Conservation (phyloP, 2,888 invertebrate species). For the Aphodius sticticus region DNA sequence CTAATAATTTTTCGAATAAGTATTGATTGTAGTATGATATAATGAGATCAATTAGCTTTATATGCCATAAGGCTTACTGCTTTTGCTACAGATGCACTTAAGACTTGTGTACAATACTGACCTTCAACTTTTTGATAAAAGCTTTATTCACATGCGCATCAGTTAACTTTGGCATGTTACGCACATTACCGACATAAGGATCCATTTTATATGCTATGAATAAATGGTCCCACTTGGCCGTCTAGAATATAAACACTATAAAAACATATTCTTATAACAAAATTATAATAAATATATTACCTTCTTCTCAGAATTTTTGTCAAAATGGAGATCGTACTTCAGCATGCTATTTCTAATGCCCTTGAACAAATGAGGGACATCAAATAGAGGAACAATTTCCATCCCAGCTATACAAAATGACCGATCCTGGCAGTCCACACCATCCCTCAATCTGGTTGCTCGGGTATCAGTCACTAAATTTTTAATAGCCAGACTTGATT, state of each 20-base stretch:
- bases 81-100: slow-evolving; percentile 28
- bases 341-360: slow-evolving; percentile 36
- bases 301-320: background rate
- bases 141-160: slow-evolving; percentile 35
- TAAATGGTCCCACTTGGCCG: slow-evolving; percentile 14
- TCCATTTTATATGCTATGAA: slow-evolving; percentile 36
- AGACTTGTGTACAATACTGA: slow-evolving; percentile 36
- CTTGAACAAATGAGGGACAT: slow-evolving; percentile 35
- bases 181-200: slow-evolving; percentile 27
- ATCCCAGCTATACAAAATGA: slow-evolving; percentile 26
- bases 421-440: background rate
- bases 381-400: slow-evolving; percentile 34
- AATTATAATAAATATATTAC: background rate
- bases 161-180: slow-evolving; percentile 34
- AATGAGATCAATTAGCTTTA: background rate
- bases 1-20: background rate
- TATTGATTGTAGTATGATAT: background rate
- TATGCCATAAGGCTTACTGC: slow-evolving; percentile 29
- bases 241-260: slow-evolving; percentile 6
- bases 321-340: slow-evolving; percentile 21
- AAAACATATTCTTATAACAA: background rate
- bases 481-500: slow-evolving; percentile 37
- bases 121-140: slow-evolving; percentile 37
- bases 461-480: slow-evolving; percentile 18
- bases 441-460: slow-evolving; percentile 7